Base-by-base conservation (phyloP, 2,113 vertebrate species). In the Lophura nycthemera region DNA sequence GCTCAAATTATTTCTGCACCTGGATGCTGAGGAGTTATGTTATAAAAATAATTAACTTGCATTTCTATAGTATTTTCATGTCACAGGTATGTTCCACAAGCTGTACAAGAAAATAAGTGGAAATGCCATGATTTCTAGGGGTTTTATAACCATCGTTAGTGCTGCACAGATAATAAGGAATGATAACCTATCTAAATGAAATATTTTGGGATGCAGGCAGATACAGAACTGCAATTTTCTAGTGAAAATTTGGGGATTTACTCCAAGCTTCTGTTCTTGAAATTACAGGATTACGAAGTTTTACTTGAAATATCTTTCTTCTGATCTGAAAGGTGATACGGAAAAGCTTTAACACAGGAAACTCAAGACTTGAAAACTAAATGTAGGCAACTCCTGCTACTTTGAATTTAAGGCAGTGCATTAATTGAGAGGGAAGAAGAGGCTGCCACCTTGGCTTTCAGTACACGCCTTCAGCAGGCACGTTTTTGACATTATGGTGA, bases 21-120 rank as follows among this genome's bases (percentile, higher is more conserved):
- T 63, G 67, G 69, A 52, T 92, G 74, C 70, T 91, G 90, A 83
- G 61, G 50, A 85, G 32, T 74, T 80, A 79, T 36, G 72, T 90
- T 90, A 96, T 83, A 52, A 70, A 88, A 94, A 89, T 77, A 79
- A 81, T 71, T 59, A 94, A 57, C 81, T 86, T 80, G 22, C 14
- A 36, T 94, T 96, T 91, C 87, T 74, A 43, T 16, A n/a, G 86
- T 52, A 50, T 80, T 80, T 88, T 84, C 76, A 79, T 87, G 67
- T 50, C 80, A 70, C 30, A 34, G 86, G 19, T 43, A n/a, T 52
- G 67, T 57, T 89, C 64, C 75, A 56, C 59, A 69, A 90, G 67
- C 34, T 45, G 59, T 57, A 83, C 48, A 42, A 3, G 27, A 52
- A 69, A 89, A 77, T 29, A 64, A 78, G 47, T 95, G 47, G 64